Conservation (phyloP, 2,113 vertebrate species). For the Ursus arctos region DNA sequence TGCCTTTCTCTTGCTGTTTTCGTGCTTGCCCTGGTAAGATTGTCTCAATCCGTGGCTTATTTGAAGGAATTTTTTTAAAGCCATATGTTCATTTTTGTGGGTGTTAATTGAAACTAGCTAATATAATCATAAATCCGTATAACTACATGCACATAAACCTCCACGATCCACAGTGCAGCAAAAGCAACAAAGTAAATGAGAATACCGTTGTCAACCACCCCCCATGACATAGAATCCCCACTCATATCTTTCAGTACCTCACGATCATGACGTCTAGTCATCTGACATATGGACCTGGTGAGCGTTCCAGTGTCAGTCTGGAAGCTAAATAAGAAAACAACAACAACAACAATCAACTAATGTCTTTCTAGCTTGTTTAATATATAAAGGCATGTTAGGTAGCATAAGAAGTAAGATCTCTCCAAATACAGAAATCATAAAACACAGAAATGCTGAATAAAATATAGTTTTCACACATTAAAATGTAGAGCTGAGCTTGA, state of each 20-base stretch:
- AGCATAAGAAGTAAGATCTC: slow-evolving; percentile 1
- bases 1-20: background rate
- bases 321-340: background rate
- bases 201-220: background rate
- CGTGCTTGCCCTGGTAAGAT: background rate
- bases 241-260: background rate
- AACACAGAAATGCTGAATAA: background rate
- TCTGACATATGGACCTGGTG: background rate
- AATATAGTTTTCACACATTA: background rate
- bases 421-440: slow-evolving; percentile 1
- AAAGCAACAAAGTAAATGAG: background rate
- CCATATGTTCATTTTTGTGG: background rate
- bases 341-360: background rate
- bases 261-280: background rate
- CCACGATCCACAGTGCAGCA: background rate
- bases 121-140: background rate
- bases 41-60: background rate
- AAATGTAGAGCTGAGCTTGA: slow-evolving; percentile 10
- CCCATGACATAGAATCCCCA: background rate
- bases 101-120: background rate
- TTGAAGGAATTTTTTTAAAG: background rate
- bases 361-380: background rate
- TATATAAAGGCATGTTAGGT: background rate
- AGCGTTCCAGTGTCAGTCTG: background rate
- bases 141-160: background rate